Conservation (phyloP, 2,888 invertebrate genomes). For the Beris chalybata region DNA sequence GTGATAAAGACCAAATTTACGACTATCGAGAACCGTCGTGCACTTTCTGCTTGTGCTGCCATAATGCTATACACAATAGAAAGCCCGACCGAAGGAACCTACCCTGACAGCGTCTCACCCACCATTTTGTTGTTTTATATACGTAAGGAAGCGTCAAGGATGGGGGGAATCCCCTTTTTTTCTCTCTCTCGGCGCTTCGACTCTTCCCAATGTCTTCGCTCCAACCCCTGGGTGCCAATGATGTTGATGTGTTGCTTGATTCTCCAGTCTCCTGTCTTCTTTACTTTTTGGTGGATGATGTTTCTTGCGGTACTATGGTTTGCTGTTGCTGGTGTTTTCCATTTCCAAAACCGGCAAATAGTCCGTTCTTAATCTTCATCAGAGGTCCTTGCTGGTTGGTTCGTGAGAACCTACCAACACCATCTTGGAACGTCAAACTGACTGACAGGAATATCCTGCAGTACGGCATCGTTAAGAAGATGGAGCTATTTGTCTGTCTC, state of each 20-base stretch:
- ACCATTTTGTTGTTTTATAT: slow-evolving; percentile 31
- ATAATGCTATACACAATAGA: slow-evolving; percentile 14
- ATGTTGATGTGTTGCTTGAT: slow-evolving; percentile 35
- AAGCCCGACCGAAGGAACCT: background rate
- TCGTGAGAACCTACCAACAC: background rate
- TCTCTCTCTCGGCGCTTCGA: slow-evolving; percentile 10
- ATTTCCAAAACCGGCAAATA: slow-evolving; percentile 6
- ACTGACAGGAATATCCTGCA: no score
- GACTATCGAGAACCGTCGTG: slow-evolving; percentile 41
- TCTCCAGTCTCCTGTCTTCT: background rate
- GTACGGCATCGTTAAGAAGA: no score
- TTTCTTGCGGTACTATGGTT: slow-evolving; percentile 13
- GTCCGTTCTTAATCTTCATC: slow-evolving; percentile 9
- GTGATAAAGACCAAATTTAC: slow-evolving; percentile 45
- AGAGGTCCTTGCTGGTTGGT: slow-evolving; percentile 15
- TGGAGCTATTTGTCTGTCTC: no score
- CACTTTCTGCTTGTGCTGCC: slow-evolving; percentile 37
- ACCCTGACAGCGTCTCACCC: slow-evolving; percentile 4
- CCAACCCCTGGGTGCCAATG: slow-evolving; percentile 14
- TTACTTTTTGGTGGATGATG: slow-evolving; percentile 1
- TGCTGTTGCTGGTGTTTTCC: slow-evolving; percentile 6
- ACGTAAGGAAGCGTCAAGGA: background rate
- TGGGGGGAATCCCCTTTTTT: slow-evolving; percentile 9
- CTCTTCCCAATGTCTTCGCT: slow-evolving; percentile 15
- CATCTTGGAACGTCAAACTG: background rate